A percentile compares a stretch with the other conserved stretches of the same genome.
These are phyloP conservation scores for Gadopsis bispinosus DNA, from an alignment of 2,797 vertebrate genomes.

Conservation along the genomic window DNA sequence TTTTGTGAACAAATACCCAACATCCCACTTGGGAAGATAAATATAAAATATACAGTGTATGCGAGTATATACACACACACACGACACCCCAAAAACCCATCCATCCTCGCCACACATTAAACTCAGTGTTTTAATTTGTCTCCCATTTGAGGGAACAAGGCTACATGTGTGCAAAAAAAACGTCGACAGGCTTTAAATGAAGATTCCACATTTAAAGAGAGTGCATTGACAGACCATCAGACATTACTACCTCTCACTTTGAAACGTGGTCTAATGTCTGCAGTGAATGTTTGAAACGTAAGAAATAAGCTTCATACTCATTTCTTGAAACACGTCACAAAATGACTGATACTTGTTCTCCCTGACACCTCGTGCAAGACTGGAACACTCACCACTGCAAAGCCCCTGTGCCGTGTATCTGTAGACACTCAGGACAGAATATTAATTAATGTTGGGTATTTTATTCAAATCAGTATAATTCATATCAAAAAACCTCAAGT, in stretches of 20 bases:
- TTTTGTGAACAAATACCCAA: conserved; percentile 29
- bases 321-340: background rate
- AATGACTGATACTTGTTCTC: background rate
- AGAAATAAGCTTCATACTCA: background rate
- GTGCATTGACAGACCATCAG: background rate
- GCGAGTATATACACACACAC: background rate
- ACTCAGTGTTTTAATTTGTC: conserved; percentile 9
- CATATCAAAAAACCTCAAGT: background rate
- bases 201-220: conserved; percentile 36
- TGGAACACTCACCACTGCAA: background rate
- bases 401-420: background rate
- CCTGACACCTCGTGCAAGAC: background rate
- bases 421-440: background rate
- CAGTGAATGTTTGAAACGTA: background rate
- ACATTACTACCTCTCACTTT: background rate
- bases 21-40: conserved; percentile 68
- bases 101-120: background rate
- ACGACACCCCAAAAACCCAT: conserved; percentile 18
- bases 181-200: background rate
- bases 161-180: conserved; percentile 66
- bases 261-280: background rate
- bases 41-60: conserved; percentile 7
- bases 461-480: conserved; percentile 8
- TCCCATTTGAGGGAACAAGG: conserved; percentile 35
- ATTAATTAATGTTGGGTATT: background rate